These are phyloP conservation scores for Mola mola DNA, from an alignment of 2,113 vertebrate species.

Conservation along the genomic window DNA sequence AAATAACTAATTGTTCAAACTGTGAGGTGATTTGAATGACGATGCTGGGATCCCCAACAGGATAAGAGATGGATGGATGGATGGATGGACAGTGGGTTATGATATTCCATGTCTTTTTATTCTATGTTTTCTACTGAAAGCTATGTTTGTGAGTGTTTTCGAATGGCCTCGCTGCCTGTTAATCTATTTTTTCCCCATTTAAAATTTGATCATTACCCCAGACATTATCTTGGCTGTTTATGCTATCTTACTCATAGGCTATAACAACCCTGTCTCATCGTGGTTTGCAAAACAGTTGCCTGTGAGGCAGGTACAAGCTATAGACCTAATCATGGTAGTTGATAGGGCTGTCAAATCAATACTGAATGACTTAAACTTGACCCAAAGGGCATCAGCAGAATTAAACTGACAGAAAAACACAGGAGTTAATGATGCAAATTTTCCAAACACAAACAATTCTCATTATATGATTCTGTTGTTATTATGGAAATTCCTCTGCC, in stretches of 20 bases:
- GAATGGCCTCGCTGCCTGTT: neutral
- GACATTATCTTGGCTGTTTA: slow-evolving; percentile 8
- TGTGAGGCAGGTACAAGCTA: slow-evolving; percentile 52
- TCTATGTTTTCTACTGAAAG: slow-evolving; percentile 8
- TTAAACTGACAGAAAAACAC: slow-evolving; percentile 42
- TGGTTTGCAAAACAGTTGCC: neutral
- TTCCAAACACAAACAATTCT: too few relatives aligned
- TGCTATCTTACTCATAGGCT: slow-evolving; percentile 24
- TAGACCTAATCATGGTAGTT: slow-evolving; percentile 60
- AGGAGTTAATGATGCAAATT: slow-evolving; percentile 29
- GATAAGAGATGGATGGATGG: too few relatives aligned
- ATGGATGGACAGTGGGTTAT: too few relatives aligned
- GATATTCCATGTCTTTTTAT: neutral
- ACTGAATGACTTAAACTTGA: slow-evolving; percentile 59
- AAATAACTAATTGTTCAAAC: slow-evolving; percentile 8
- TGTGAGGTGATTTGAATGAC: neutral
- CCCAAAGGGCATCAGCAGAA: slow-evolving; percentile 41
- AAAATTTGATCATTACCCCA: slow-evolving; percentile 3
- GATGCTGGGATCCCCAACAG: too few relatives aligned
- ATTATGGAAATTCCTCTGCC: too few relatives aligned
- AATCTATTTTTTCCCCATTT: slow-evolving; percentile 4
- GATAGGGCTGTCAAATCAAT: slow-evolving; percentile 61
- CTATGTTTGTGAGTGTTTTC: neutral
- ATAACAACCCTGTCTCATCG: slow-evolving; percentile 7
- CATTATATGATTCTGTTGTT: too few relatives aligned